Evolutionary conservation across 2,888 invertebrate genomes (phyloP), one percentile per base, ranked within the genome.

Genomic region (Latheticus oryzae): DNA sequence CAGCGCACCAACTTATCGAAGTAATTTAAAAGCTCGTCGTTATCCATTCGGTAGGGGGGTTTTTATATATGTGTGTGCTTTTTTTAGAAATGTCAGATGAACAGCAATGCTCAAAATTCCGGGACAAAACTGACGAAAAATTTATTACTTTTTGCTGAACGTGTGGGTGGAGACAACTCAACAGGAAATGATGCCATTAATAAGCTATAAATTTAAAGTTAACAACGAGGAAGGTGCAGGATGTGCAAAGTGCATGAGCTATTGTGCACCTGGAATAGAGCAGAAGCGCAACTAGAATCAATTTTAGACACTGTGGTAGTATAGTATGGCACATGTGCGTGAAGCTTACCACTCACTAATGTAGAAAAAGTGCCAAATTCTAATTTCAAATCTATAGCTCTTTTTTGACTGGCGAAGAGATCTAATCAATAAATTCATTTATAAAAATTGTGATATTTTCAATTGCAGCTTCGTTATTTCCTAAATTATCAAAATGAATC

Each of bases 21-120:
- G 66, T 65, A 68, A 66, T 68, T 68, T 65, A 64, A 68, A 66
- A 68, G 65, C 66, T 59, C 62, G 61, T 60, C 37, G 30, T 35
- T 13, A 40, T 52, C 42, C 12, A 11, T 28, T 28, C 33, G 17
- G 13, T 42, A 17, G 5, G 9, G 12, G 17, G 7, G 7, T 37
- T 35, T n/a, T n/a, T n/a, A n/a, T n/a, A n/a, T n/a, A n/a, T n/a
- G 21, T 15, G 7, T 48, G n/a, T 17, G 17, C 50, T 51, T 38
- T 24, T 37, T 30, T n/a, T 26, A 9, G 7, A 23, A 30, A 19
- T 45, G 43, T 28, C 9, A n/a, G 47, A 11, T 23, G 33, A n/a
- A n/a, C n/a, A n/a, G n/a, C 9, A 24, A 47, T 35, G 47, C 23
- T 32, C 24, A 13, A 35, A 9, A 47, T 47, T 47, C 35, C n/a